Evolutionary conservation across 2,113 vertebrate genomes (phyloP).

Genomic region (Gobiocypris rarus): DNA sequence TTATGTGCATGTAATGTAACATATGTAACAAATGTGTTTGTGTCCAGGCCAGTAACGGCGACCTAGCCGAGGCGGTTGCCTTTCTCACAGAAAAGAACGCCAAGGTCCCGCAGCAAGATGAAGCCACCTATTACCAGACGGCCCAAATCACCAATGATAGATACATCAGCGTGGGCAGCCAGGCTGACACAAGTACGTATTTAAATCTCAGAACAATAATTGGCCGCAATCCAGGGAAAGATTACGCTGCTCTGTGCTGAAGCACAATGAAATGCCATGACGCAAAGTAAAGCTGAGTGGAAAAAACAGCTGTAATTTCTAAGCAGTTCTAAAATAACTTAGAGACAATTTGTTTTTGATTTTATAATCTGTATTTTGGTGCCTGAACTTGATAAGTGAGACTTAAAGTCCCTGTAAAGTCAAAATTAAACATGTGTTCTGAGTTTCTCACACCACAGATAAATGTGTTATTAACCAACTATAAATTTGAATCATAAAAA

Average conservation of each 20-base stretch:
- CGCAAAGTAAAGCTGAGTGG: not conserved
- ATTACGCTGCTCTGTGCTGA: conserved; percentile 23
- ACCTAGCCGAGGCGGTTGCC: conserved; percentile 91
- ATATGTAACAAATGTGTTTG: too few species aligned
- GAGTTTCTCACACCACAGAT: too few species aligned
- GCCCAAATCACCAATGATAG: conserved; percentile 90
- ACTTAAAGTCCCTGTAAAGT: too few species aligned
- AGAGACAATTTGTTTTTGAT: not conserved
- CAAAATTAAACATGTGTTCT: too few species aligned
- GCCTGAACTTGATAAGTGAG: not conserved
- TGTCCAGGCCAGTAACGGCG: conserved; percentile 92
- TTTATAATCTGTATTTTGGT: not conserved
- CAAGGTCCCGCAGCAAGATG: conserved; percentile 91
- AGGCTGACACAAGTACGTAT: conserved; percentile 93
- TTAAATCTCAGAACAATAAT: conserved; percentile 35
- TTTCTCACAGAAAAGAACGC: conserved; percentile 94
- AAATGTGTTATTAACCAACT: too few species aligned
- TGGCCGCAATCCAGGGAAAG: conserved; percentile 7
- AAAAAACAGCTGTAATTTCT: not conserved
- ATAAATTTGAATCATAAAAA: too few species aligned
- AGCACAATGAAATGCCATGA: conserved; percentile 5
- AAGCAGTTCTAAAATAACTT: not conserved
- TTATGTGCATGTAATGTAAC: not conserved
- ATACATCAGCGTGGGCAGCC: conserved; percentile 98
- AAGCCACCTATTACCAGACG: conserved; percentile 91